A percentile compares a stretch with the other conserved stretches of the same genome.
Conservation (phyloP, 2,797 vertebrate species). For the Chloroceryle amazona region DNA sequence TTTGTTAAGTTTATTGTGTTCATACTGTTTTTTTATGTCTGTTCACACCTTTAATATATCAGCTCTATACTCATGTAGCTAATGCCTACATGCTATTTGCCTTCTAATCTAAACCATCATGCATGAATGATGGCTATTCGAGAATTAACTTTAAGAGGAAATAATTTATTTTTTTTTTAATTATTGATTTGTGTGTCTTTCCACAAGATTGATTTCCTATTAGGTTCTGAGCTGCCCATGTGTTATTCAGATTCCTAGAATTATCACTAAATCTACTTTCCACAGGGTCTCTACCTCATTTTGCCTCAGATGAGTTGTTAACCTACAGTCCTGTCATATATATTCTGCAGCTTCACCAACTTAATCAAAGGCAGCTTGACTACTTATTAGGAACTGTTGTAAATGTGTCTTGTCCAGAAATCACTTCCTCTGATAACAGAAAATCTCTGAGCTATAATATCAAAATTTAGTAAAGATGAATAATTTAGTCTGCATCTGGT, state of each 20-base stretch:
- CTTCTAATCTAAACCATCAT: neutral
- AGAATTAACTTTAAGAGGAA: neutral
- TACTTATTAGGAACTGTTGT: neutral
- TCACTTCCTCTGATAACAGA: neutral
- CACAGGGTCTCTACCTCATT: neutral
- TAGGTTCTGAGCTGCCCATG: neutral
- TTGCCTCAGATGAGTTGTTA: neutral
- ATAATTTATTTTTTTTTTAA: neutral
- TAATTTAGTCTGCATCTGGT: neutral
- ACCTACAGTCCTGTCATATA: neutral
- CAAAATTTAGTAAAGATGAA: constrained; percentile 9
- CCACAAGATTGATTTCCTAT: neutral
- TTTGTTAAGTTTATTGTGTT: neutral
- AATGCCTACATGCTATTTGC: neutral
- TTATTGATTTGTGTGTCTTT: neutral
- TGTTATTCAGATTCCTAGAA: neutral
- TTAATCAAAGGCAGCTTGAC: constrained; percentile 21
- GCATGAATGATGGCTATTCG: neutral
- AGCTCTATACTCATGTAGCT: neutral
- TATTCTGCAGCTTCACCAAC: neutral
- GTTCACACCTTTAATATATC: neutral
- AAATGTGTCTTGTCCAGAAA: neutral
- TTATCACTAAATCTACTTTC: neutral
- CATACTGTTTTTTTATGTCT: neutral
- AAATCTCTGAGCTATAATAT: neutral